Base-by-base conservation (phyloP, 2,797 vertebrate species). In the Cryptoprocta ferox region DNA sequence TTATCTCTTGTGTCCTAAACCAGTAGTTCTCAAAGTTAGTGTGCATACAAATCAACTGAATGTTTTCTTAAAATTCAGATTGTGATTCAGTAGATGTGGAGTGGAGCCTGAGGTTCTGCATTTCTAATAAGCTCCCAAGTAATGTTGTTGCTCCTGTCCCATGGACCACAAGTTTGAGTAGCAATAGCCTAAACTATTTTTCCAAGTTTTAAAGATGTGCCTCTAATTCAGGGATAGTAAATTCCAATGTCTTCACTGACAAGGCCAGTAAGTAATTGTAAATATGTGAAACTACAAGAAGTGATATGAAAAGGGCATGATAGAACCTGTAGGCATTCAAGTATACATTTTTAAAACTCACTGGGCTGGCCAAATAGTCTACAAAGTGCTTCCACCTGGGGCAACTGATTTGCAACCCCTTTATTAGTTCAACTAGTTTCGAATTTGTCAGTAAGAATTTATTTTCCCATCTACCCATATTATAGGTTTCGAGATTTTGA, bases 401-500 rank as follows among this genome's bases (percentile, higher is more conserved):
- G 21, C 79, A 93, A 94, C 63, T 80, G 39, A 68, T 53, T 95
- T 92, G 42, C 37, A 81, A 30, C 2, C 0, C 12, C 59, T 95
- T 90, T 75, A 14, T 28, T 95, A 85, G 30, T 89, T 42, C 24
- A 92, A 32, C 6, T 95, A 63, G 94, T 91, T 97, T 94, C 53
- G 82, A 37, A 45, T 82, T 85, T 91, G 28, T 82, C 53, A 91
- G 4, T 68, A 92, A 63, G 73, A 59, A 75, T 93, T 95, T 92
- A 75, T 76, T 91, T 97, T 84, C 1, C 78, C 76, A 35, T 94
- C n/a, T 18, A 53, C 45, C 4, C 19, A 89, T 28, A 80, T 89
- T 70, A 86, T 85, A 66, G 63, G 32, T 66, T 97, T 96, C 95
- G 65, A 92, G 56, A 96, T 90, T 95, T 96, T 26, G 78, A 81